phyloP scores from a whole-genome alignment of 1,140 invertebrate genomes.

The Trissolcus basalis region DNA sequence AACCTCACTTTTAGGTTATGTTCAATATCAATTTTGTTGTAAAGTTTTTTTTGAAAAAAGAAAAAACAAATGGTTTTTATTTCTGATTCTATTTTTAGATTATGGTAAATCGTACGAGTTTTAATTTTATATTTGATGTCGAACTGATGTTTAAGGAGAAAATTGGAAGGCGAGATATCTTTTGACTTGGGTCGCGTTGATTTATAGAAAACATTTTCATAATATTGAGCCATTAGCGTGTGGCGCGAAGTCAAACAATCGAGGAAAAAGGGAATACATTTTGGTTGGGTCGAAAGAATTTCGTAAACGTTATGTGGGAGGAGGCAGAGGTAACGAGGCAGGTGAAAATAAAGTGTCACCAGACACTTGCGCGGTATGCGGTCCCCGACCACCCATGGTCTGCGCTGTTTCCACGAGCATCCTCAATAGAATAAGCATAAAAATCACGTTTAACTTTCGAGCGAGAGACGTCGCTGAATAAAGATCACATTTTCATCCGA shows the following conservation, averaged over 20 bases:
- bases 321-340: slow-evolving; percentile 39
- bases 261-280: slow-evolving; percentile 12
- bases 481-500: slow-evolving; percentile 42
- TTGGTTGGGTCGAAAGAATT: slow-evolving; percentile 15
- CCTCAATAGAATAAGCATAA: slow-evolving; percentile 45
- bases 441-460: slow-evolving; percentile 50
- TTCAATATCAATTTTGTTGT: too few species aligned
- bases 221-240: slow-evolving; percentile 27
- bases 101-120: too few species aligned
- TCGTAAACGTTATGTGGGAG: slow-evolving; percentile 43
- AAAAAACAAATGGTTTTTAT: too few species aligned
- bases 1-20: too few species aligned
- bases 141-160: too few species aligned
- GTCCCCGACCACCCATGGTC: slow-evolving; percentile 55
- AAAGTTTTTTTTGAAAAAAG: too few species aligned
- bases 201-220: slow-evolving; percentile 28
- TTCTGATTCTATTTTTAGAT: too few species aligned
- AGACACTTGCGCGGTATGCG: slow-evolving; percentile 57
- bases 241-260: slow-evolving; percentile 22
- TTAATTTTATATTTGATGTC: too few species aligned
- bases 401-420: slow-evolving; percentile 35
- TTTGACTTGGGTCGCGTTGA: neutral
- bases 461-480: slow-evolving; percentile 18
- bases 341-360: slow-evolving; percentile 61
- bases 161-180: too few species aligned